Base-by-base conservation (phyloP, 2,113 vertebrate species). In the Labrus mixtus region DNA sequence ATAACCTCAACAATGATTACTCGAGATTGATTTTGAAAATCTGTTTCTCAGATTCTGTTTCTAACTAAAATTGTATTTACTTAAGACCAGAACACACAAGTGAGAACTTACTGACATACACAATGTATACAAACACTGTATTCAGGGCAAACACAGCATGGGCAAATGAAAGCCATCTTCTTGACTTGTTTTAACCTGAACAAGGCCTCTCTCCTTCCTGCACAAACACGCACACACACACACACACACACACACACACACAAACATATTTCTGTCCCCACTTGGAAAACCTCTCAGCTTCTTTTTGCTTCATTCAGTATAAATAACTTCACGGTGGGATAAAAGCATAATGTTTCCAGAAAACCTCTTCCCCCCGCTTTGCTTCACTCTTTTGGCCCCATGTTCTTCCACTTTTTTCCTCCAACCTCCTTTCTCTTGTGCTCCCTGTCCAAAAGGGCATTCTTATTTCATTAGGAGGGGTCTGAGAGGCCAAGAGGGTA, bases 271-370 rank as follows among this genome's bases (percentile, higher is more conserved):
- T 88, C 83, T 90, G 82, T 83, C 85, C 83, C 64, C 78, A 58
- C 64, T 88, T 74, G 68, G 82, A 90, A 90, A 88, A 80, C 79
- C 83, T 85, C 84, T 83, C 68, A 81, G 83, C 77, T 73, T 80
- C 79, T 89, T 86, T 90, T 90, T 73, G 72, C 86, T 71, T 90
- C 88, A 91, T 90, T 89, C 84, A 89, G 82, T 91, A 92, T 89
- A 93, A 90, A 91, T 87, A 92, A 80, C 89, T 93, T 90, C 89
- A 92, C 75, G 88, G 80, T 85, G 89, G 87, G 87, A 90, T 91
- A 87, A 92, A 90, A 90, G 83, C 87, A 76, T 88, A 87, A 91
- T 55, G 85, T 90, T 90, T 90, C 89, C 80, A 90, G 85, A 89
- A 87, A 85, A 80, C 76, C 88, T 90, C 74, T 83, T 57, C 67